Evolutionary conservation across 2,888 invertebrate genomes (phyloP), one percentile per base, ranked within the genome.

Genomic region (Papilio elwesi): DNA sequence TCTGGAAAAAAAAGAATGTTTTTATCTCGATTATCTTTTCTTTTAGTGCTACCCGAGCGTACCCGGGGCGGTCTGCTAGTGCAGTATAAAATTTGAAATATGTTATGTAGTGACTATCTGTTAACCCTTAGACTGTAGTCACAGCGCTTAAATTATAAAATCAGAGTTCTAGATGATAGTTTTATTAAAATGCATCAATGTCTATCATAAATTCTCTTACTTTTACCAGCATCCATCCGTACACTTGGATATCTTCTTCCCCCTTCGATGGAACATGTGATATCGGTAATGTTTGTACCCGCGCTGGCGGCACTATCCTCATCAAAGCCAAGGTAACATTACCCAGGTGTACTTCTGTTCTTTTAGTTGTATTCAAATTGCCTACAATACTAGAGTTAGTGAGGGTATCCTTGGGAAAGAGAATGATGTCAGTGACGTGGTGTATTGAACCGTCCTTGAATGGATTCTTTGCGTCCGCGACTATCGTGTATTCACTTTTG

Each of bases 401-500:
- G 16, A 64, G 47, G 15, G 49, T 65, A 9, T 63, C 49, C 48
- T 72, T 70, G 48, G 80, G 80, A 4, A 80, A 75, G 6, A 81
- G 64, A 7, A 77, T 9, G 8, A 84, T 75, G 38, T 78, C 70
- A 0, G 81, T 79, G 3, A 84, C 83, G 70, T 81, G 85, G 76
- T 87, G 85, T 0, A 78, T 79, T 5, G 85, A 76, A 0, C 87
- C 87, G 26, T 85, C 88, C 16, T 75, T 73, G 0, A 87, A 77
- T 0, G 87, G 87, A 68, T 87, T 80, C 0, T 75, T 77, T 16
- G 86, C 78, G 10, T 82, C 83, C 0, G 81, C 81, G 1, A 88
- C 80, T 38, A 88, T 72, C 0, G 85, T 83, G 77, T 87, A 86
- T 12, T 68, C 78, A 71, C 78, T 73, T 38, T 43, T 48, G n/a